Evolutionary conservation across 30 jellyfish, hydroid and myxozoan genomes (phyloP).

Genomic region (Aurelia sp.): DNA sequence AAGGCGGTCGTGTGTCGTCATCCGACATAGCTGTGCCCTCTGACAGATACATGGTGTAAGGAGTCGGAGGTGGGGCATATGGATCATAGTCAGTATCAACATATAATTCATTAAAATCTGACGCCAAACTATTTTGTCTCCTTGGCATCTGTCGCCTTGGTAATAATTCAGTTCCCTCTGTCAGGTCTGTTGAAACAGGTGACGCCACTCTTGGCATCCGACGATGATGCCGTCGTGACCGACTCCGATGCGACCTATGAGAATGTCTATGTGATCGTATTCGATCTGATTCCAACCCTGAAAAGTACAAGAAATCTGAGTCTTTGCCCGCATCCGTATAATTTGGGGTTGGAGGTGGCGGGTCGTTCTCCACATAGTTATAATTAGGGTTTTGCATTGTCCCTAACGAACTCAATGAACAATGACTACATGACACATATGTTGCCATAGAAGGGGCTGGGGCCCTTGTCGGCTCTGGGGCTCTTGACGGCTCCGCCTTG

Average conservation of each 20-base stretch:
- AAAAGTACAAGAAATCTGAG: slow-evolving; percentile 61
- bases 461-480: slow-evolving; percentile 66
- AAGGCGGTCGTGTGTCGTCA: slow-evolving; percentile 85
- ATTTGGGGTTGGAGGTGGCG: slow-evolving; percentile 85
- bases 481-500: slow-evolving; percentile 71
- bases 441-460: slow-evolving; percentile 75
- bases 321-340: slow-evolving; percentile 74
- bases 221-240: slow-evolving; percentile 69
- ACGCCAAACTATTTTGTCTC: slow-evolving; percentile 55
- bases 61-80: slow-evolving; percentile 95
- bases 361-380: slow-evolving; percentile 73
- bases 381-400: slow-evolving; percentile 40
- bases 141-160: slow-evolving; percentile 61
- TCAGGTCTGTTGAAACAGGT: slow-evolving; percentile 47
- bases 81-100: slow-evolving; percentile 68
- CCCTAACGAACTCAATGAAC: slow-evolving; percentile 65
- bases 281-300: slow-evolving; percentile 60
- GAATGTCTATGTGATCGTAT: slow-evolving; percentile 63
- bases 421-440: slow-evolving; percentile 59
- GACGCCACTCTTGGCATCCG: slow-evolving; percentile 65
- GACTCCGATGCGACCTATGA: slow-evolving; percentile 65
- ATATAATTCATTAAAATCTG: slow-evolving; percentile 51
- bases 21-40: slow-evolving; percentile 73
- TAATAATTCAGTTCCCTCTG: slow-evolving; percentile 70
- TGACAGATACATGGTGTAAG: slow-evolving; percentile 84